phyloP scores from a whole-genome alignment of 2,888 invertebrate genomes.

The Steinernema carpocapsae region DNA sequence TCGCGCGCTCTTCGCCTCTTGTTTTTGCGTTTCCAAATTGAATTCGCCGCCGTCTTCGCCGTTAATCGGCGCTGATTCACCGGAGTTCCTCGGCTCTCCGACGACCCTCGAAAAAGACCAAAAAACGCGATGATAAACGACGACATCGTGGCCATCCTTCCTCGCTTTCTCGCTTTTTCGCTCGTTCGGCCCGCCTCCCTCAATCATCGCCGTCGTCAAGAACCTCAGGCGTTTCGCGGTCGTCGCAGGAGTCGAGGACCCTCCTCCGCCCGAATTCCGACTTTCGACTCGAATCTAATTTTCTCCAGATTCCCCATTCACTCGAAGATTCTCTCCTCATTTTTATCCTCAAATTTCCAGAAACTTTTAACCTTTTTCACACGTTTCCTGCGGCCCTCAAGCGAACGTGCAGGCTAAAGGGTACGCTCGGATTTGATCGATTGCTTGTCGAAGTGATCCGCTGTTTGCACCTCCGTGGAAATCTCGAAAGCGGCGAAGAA shows the following conservation, averaged over 20 bases:
- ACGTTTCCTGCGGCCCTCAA: too few species aligned
- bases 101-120: neutral
- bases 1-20: neutral
- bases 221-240: neutral
- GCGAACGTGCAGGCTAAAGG: too few species aligned
- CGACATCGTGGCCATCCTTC: neutral
- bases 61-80: neutral
- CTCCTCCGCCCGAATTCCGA: neutral
- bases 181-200: neutral
- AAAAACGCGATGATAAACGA: slow-evolving; percentile 14
- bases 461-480: too few species aligned
- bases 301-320: too few species aligned
- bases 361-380: too few species aligned
- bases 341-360: too few species aligned
- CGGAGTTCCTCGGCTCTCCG: neutral
- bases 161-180: neutral
- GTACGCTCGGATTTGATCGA: too few species aligned
- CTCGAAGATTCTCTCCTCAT: too few species aligned
- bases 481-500: too few species aligned
- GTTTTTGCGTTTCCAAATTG: neutral
- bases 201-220: neutral
- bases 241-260: neutral
- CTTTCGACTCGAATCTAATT: neutral
- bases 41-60: neutral
- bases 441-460: too few species aligned